Evolutionary conservation across 1,140 invertebrate species (phyloP), one percentile per base, ranked within the genome.

Genomic region (Mylabris phalerata): DNA sequence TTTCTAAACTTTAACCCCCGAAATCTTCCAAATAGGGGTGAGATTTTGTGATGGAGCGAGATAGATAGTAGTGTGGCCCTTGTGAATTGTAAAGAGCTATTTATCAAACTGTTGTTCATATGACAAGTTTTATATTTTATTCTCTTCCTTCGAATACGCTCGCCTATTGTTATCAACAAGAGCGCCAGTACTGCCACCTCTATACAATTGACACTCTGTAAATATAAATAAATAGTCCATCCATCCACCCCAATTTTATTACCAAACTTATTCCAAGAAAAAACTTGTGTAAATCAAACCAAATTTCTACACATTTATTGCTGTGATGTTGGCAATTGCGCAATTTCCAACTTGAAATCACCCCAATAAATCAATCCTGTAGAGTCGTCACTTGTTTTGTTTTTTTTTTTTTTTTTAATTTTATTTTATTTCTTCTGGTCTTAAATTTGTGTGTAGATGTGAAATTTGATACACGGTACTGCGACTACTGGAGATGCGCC

Each of bases 61-160:
- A 32, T 32, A 32, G 32, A 32, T 32, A 32, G 32, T 32, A 5
- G 49, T 52, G 41, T 13, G 49, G 42, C 51, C 43, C 26, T 32
- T 32, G 32, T 32, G 32, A 32, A 54, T 27, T 43, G 32, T 54
- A 54, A 54, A 54, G 51, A 54, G 51, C 51, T 54, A 65, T 65
- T 65, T 65, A 65, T 65, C 63, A 65, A 54, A 45, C 51, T 50
- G 49, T 65, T 65, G 57, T 65, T 57, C 57, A n/a, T 43, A 48
- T 65, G 63, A 65, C 63, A 65, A 62, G 55, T 65, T 62, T 65
- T 65, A 62, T 65, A 65, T 65, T 65, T 65, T 65, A 65, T 65
- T 59, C 59, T 32, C 32, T 32, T 5, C 32, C 19, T 19, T 19
- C 19, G 1, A 32, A 32, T 62, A 65, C 55, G 45, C 57, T 60